These are phyloP conservation scores for Albula glossodonta DNA, from an alignment of 2,113 vertebrate species.

Conservation along the genomic window DNA sequence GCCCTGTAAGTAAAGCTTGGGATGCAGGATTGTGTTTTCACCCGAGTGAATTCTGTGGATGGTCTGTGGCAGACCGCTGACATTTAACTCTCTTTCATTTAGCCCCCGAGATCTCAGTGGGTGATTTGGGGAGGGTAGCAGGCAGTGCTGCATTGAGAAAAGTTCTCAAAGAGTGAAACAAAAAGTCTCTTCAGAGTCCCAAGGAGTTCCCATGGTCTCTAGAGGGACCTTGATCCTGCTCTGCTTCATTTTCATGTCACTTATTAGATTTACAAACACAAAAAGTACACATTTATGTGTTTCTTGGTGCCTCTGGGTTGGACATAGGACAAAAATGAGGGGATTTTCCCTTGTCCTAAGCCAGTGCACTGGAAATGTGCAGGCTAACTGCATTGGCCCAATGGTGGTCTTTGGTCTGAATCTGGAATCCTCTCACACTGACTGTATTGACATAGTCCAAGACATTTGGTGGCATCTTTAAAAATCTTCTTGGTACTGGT, in stretches of 20 bases:
- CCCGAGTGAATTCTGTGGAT: constrained; percentile 64
- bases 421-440: neutral
- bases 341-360: constrained; percentile 64
- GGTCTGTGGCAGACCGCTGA: constrained; percentile 73
- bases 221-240: constrained; percentile 82
- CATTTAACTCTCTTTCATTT: constrained; percentile 69
- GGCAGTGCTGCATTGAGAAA: constrained; percentile 66
- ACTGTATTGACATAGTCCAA: too few species aligned
- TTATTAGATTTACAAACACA: constrained; percentile 82
- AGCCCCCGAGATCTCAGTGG: constrained; percentile 73
- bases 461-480: neutral
- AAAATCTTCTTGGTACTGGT: neutral
- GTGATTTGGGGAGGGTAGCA: constrained; percentile 76
- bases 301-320: constrained; percentile 70
- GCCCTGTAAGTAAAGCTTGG: constrained; percentile 55
- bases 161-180: constrained; percentile 83
- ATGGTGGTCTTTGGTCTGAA: constrained; percentile 30
- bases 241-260: constrained; percentile 82
- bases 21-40: constrained; percentile 52
- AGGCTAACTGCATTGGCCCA: constrained; percentile 79
- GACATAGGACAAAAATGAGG: constrained; percentile 55
- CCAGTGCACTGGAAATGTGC: constrained; percentile 74
- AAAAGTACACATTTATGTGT: constrained; percentile 77
- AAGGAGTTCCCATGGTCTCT: constrained; percentile 88
- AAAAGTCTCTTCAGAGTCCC: constrained; percentile 86